A percentile compares a stretch with the other conserved stretches of the same genome.
phyloP scores from a whole-genome alignment of 2,888 invertebrate genomes.

The Lycia hirtaria region DNA sequence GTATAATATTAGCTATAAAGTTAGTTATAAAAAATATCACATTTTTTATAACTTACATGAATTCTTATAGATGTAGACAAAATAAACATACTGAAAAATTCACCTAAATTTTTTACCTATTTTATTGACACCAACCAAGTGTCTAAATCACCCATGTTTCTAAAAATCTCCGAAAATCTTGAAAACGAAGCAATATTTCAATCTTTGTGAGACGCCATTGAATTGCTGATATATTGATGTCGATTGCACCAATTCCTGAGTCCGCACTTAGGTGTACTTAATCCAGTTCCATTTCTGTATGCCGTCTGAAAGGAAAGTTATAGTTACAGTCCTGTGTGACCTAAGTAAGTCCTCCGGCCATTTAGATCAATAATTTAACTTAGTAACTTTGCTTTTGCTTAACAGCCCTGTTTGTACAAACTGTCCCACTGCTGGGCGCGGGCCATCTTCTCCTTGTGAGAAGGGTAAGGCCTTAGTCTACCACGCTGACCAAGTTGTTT shows the following conservation, averaged over 20 bases:
- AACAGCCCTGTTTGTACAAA: too few species aligned
- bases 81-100: too few species aligned
- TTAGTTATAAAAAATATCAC: too few species aligned
- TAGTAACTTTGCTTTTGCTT: not conserved
- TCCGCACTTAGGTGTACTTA: constrained; percentile 12
- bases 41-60: too few species aligned
- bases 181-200: constrained; percentile 31
- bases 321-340: not conserved
- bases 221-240: constrained; percentile 29
- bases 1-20: too few species aligned
- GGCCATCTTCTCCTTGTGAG: not conserved
- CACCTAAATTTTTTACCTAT: too few species aligned
- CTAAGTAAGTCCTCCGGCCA: not conserved
- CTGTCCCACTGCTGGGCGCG: too few species aligned
- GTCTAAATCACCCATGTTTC: too few species aligned
- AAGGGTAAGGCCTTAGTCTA: too few species aligned
- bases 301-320: constrained; percentile 13
- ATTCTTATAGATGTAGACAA: too few species aligned
- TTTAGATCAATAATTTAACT: too few species aligned
- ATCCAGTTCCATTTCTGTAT: constrained; percentile 2
- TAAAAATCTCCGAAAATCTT: constrained; percentile 15
- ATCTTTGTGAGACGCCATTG: constrained; percentile 25
- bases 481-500: too few species aligned
- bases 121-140: not conserved
- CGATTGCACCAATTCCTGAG: constrained; percentile 27